phyloP scores from a whole-genome alignment of 2,113 vertebrate species.

The Hiodon tergisus region DNA sequence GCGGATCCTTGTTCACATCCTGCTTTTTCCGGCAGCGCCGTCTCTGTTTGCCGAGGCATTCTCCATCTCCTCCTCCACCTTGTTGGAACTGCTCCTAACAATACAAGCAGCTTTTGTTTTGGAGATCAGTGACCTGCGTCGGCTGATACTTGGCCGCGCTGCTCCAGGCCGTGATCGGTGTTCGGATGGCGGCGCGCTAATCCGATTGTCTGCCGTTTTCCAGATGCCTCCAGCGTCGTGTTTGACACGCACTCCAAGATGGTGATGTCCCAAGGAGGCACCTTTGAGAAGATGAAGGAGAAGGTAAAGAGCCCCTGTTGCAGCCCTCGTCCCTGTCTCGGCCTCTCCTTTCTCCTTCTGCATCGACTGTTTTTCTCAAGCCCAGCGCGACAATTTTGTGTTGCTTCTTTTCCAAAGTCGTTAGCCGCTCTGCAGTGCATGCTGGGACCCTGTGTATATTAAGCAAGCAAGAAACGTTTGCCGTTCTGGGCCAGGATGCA shows the following conservation, averaged over 20 bases:
- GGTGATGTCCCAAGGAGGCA: slow-evolving; percentile 89
- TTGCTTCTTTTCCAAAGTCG: not conserved
- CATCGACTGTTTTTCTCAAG: not conserved
- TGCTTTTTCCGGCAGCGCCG: not conserved
- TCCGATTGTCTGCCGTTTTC: slow-evolving; percentile 31
- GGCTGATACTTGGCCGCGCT: too few relatives aligned
- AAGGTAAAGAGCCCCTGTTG: slow-evolving; percentile 65
- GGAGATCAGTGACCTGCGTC: too few relatives aligned
- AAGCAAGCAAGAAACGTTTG: not conserved
- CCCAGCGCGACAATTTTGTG: too few relatives aligned
- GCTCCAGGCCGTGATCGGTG: too few relatives aligned
- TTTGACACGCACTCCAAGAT: slow-evolving; percentile 93
- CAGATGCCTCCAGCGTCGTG: slow-evolving; percentile 85
- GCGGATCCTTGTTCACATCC: not conserved
- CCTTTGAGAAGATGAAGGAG: slow-evolving; percentile 91
- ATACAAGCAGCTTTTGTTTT: too few relatives aligned
- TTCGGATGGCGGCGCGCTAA: not conserved
- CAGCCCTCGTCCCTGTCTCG: too few relatives aligned
- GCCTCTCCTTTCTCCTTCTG: not conserved
- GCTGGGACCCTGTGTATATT: not conserved
- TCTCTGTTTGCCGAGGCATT: not conserved
- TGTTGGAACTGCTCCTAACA: too few relatives aligned
- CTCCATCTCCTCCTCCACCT: too few relatives aligned
- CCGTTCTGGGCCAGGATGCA: not conserved
- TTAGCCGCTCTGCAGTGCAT: not conserved